Percentiles rank a stretch among this genome's conserved stretches.
These are phyloP conservation scores for Netelia fuscicornis DNA, from an alignment of 2,888 invertebrate genomes.

Conservation along the genomic window DNA sequence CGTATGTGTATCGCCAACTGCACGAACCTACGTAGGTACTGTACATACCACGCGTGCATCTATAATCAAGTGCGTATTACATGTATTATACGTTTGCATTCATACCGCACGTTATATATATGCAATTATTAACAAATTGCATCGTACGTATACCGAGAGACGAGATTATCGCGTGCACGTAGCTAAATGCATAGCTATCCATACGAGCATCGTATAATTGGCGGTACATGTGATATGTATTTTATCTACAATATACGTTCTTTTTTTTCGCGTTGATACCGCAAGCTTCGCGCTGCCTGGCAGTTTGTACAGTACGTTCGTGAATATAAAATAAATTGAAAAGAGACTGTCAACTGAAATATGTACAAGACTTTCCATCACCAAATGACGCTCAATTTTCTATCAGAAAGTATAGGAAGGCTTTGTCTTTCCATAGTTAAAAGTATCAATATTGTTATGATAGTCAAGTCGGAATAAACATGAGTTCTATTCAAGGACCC, in stretches of 20 bases:
- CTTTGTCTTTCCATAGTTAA: no score
- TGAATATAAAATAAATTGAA: no score
- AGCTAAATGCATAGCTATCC: not conserved
- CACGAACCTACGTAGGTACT: slow-evolving; percentile 13
- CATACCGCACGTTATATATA: slow-evolving; percentile 10
- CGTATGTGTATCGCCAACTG: slow-evolving; percentile 8
- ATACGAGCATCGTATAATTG: slow-evolving; percentile 19
- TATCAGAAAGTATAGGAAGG: no score
- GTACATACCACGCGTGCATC: not conserved
- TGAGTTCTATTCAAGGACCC: no score
- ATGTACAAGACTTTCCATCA: no score
- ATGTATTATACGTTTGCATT: slow-evolving; percentile 48
- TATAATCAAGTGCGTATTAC: slow-evolving; percentile 57
- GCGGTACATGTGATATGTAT: slow-evolving; percentile 20
- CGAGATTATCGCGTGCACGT: slow-evolving; percentile 26
- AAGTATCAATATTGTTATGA: no score
- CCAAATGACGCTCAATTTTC: no score
- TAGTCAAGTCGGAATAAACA: no score
- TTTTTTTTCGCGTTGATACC: slow-evolving; percentile 13
- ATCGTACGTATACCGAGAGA: slow-evolving; percentile 6
- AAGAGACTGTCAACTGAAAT: no score
- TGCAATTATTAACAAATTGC: slow-evolving; percentile 52
- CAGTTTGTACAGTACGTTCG: not conserved
- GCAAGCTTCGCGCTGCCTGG: slow-evolving; percentile 1
- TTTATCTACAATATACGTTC: not conserved